A percentile compares a stretch with the other conserved stretches of the same genome.
Conservation (phyloP, 2,113 vertebrate species). For the Trichomycterus rosablanca region DNA sequence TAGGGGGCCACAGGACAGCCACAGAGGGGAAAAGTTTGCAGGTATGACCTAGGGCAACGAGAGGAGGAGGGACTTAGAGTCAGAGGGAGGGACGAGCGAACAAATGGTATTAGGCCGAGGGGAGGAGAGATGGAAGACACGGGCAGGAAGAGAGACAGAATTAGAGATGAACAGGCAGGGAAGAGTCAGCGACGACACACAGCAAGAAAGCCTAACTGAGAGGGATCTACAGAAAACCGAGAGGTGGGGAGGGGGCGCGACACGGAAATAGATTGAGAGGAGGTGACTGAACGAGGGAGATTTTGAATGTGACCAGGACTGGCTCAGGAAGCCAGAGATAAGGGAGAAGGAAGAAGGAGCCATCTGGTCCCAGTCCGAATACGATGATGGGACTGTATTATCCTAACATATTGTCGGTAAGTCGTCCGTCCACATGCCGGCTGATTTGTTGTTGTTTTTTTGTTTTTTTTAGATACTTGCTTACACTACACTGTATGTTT, state of each 20-base stretch:
- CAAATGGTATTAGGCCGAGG: conserved; percentile 56
- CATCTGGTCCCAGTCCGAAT: conserved; percentile 55
- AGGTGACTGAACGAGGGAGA: conserved; percentile 73
- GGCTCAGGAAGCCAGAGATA: conserved; percentile 48
- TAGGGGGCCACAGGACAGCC: too few relatives aligned
- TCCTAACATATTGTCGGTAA: conserved; percentile 69
- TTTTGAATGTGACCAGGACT: conserved; percentile 63
- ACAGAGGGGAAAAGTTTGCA: too few relatives aligned
- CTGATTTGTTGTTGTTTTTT: too few relatives aligned
- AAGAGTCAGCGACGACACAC: conserved; percentile 58
- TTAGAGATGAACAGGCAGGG: conserved; percentile 64
- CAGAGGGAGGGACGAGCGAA: conserved; percentile 45
- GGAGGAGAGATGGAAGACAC: conserved; percentile 48
- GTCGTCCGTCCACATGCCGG: too few relatives aligned
- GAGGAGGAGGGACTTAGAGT: conserved; percentile 45
- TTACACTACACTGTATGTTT: too few relatives aligned
- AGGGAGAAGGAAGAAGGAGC: conserved; percentile 52
- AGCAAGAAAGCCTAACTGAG: conserved; percentile 45
- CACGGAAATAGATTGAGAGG: conserved; percentile 31
- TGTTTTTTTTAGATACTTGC: too few relatives aligned
- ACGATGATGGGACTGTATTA: conserved; percentile 76
- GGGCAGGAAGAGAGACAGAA: conserved; percentile 28
- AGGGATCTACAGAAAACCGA: conserved; percentile 34
- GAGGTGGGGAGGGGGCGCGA: conserved; percentile 34
- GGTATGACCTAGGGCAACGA: conserved; percentile 59